These are phyloP conservation scores for Aspidapion aeneum DNA, from an alignment of 2,888 invertebrate genomes.

Conservation along the genomic window DNA sequence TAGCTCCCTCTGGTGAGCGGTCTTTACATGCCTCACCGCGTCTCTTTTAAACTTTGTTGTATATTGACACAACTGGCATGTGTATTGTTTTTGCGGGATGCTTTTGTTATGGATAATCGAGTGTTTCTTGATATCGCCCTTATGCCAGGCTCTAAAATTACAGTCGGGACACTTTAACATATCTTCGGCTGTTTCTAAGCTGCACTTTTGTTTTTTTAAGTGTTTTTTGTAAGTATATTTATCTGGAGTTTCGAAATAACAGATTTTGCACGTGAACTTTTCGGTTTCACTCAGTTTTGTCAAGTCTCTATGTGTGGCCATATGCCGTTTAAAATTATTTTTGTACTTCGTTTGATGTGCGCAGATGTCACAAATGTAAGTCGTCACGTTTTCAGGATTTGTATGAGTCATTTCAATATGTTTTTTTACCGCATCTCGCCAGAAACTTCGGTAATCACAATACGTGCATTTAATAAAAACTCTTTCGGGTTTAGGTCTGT, in stretches of 20 bases:
- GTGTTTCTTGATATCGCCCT: not conserved
- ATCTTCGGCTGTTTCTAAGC: not conserved
- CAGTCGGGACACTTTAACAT: not conserved
- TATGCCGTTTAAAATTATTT: not conserved
- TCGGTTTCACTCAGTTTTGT: not conserved
- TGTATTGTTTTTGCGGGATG: not conserved
- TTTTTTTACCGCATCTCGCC: not conserved
- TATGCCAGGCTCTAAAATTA: not conserved
- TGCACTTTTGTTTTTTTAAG: not conserved
- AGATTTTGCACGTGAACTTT: not conserved
- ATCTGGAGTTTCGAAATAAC: not conserved
- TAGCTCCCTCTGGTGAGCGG: not conserved
- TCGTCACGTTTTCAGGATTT: not conserved
- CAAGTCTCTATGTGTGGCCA: not conserved
- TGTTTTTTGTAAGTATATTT: not conserved
- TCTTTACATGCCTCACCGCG: not conserved
- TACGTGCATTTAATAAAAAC: not conserved
- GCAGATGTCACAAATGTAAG: not conserved
- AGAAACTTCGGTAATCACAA: not conserved
- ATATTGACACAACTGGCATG: not conserved
- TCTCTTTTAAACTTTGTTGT: not conserved
- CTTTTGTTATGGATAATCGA: not conserved
- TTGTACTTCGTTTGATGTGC: not conserved
- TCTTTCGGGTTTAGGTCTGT: not conserved
- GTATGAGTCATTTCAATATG: not conserved